Percentiles rank a stretch among this genome's conserved stretches.
Conservation (phyloP, 2,888 invertebrate genomes). For the Sabellastarte sp. region DNA sequence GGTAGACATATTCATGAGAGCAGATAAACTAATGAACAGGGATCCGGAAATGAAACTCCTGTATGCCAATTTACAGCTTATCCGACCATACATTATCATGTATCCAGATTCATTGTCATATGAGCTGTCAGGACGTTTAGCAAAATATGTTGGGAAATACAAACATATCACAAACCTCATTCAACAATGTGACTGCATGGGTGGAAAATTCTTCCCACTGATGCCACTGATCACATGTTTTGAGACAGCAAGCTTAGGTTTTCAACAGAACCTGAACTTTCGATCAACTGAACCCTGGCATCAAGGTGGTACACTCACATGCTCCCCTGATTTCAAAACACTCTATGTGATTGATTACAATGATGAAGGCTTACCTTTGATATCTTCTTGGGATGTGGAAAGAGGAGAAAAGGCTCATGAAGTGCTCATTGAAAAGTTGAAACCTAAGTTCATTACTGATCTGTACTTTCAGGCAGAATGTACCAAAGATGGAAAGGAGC, state of each 20-base stretch:
- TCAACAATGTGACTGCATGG: neutral
- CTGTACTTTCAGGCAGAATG: neutral
- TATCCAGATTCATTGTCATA: constrained; percentile 1
- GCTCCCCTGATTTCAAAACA: neutral
- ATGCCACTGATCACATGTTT: constrained; percentile 3
- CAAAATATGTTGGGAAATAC: constrained; percentile 2
- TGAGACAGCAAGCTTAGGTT: neutral
- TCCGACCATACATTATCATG: neutral
- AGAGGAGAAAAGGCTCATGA: neutral
- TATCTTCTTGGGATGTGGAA: neutral
- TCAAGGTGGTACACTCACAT: neutral
- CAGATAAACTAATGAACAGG: neutral
- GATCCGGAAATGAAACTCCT: constrained; percentile 15
- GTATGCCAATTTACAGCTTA: neutral
- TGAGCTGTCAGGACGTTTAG: neutral
- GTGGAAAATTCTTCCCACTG: constrained; percentile 2
- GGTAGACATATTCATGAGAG: constrained; percentile 62
- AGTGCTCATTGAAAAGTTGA: neutral
- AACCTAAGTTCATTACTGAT: neutral
- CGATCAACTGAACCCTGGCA: neutral
- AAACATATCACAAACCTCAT: neutral
- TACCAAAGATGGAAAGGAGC: neutral
- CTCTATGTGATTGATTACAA: neutral
- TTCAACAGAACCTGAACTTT: neutral
- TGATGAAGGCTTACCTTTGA: neutral